Evolutionary conservation across 2,797 vertebrate genomes (phyloP), one percentile per base, ranked within the genome.

Genomic region (Steatocranus sp.): DNA sequence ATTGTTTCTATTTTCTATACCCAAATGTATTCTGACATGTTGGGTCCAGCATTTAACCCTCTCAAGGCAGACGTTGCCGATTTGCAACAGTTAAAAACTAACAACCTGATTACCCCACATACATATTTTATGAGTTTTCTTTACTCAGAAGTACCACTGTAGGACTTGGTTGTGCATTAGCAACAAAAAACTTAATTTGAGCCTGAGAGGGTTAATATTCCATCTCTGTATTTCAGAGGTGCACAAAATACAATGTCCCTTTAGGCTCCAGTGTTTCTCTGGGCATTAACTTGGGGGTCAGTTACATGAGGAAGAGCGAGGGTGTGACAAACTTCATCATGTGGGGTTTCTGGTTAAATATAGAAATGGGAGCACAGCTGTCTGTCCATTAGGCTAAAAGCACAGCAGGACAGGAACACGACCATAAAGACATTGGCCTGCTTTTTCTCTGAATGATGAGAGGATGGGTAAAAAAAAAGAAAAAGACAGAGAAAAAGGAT

Each of bases 361-460:
- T 94, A 95, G 95, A 91, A 93, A 93, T 85, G 91, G 80, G 92
- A 93, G 88, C 92, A 91, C 89, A 91, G 91, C 90, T 93, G 93
- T 89, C 90, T 76, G 85, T 93, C 92, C 92, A 93, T 93, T 92
- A 90, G 92, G 76, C 89, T 94, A 87, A 92, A 92, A 94, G 91
- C 91, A 88, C 87, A 90, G 86, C 86, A 34, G 88, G 53, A 50
- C 54, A 41, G 75, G 75, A 90, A 76, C 53, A 80, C 2, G 23
- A 11, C 41, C 66, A 36, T 25, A 36, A 76, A 86, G 89, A 78
- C 83, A 53, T 76, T 51, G 75, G 75, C 81, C 76, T 30, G 49
- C 50, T 73, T 78, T 41, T 41, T 53, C 74, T 85, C 66, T 11
- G 43, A 68, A 49, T 5, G 27, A 81, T 80, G 78, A 83, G 78